These are phyloP conservation scores for Hypsibius dujardini DNA, from an alignment of 1,140 invertebrate genomes.

Conservation along the genomic window DNA sequence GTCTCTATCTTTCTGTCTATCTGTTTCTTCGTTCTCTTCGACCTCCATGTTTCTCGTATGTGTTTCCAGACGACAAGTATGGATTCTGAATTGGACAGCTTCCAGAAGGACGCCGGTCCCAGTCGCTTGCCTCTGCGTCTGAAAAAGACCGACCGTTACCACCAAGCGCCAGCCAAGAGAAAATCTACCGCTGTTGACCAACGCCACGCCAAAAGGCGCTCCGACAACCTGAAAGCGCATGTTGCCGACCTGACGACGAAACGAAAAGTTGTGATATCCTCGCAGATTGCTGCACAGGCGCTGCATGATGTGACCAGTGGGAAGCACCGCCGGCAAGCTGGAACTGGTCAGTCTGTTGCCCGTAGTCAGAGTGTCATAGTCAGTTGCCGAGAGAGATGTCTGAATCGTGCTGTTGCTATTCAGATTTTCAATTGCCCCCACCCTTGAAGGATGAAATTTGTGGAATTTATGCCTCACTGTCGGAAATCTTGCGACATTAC, in stretches of 20 bases:
- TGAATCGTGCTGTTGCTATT: conserved; percentile 23
- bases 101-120: conserved; percentile 11
- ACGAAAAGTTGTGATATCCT: conserved; percentile 7
- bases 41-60: too few relatives aligned
- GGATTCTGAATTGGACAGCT: background rate
- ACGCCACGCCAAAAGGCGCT: background rate
- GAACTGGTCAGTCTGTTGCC: conserved; percentile 21
- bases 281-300: background rate
- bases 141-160: background rate
- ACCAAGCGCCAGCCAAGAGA: background rate
- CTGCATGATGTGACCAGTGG: conserved; percentile 13
- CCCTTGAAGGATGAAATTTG: conserved; percentile 65
- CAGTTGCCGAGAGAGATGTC: too few relatives aligned
- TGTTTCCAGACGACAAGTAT: background rate
- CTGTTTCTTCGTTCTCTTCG: too few relatives aligned
- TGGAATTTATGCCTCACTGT: conserved; percentile 59
- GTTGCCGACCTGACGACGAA: background rate
- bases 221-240: background rate
- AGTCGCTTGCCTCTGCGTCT: background rate
- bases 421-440: conserved; percentile 44
- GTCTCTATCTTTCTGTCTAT: too few relatives aligned
- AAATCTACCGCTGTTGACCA: background rate
- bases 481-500: conserved; percentile 75
- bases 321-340: conserved; percentile 20
- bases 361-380: conserved; percentile 15